Evolutionary conservation across 92 coral and sea anemone genomes (phyloP).

Genomic region (Epizoanthus ramosus): DNA sequence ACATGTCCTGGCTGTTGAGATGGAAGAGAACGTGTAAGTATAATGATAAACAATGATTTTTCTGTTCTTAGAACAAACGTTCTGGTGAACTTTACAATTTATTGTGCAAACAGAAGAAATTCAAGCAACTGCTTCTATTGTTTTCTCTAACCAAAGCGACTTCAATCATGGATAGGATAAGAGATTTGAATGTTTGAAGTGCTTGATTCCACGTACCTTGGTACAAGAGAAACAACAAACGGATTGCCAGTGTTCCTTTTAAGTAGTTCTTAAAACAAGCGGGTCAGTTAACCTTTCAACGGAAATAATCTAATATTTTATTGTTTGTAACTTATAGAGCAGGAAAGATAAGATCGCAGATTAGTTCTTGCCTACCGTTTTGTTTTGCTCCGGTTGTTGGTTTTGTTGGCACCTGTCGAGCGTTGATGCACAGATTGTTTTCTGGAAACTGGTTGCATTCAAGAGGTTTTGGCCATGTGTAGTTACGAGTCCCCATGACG

Average conservation of each 20-base stretch:
- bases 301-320: not conserved
- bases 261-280: not conserved
- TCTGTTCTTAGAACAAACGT: no score
- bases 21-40: not conserved
- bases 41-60: no score
- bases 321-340: not conserved
- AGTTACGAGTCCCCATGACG: slow-evolving; percentile 55
- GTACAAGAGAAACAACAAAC: not conserved
- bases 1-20: not conserved
- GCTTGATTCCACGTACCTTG: not conserved
- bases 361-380: not conserved
- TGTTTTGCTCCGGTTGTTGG: not conserved
- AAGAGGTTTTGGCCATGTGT: slow-evolving; percentile 71
- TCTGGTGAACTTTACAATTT: no score
- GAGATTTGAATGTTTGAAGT: not conserved
- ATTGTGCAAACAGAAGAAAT: no score
- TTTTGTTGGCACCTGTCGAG: slow-evolving; percentile 21
- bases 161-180: not conserved
- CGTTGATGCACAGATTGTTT: slow-evolving; percentile 57
- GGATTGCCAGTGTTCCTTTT: no score
- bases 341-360: not conserved
- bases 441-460: slow-evolving; percentile 61
- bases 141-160: no score
- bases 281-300: not conserved
- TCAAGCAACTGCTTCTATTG: no score